Percentiles rank a stretch among this genome's conserved stretches.
Evolutionary conservation across 2,888 invertebrate species (phyloP).

Genomic region (Erebia palarica): DNA sequence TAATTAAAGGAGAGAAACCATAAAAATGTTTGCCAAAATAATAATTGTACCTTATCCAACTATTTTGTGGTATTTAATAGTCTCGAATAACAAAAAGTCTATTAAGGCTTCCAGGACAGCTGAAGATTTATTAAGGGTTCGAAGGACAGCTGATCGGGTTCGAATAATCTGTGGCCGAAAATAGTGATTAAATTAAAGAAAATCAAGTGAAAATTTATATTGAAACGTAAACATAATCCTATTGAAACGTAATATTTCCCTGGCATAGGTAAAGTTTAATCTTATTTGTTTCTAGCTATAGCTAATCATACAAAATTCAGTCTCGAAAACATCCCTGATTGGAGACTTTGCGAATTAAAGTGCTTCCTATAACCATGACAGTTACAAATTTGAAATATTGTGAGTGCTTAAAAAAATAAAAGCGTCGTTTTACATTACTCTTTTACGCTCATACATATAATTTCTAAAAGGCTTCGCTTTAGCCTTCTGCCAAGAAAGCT

Average conservation of each 20-base stretch:
- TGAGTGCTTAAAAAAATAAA: not conserved
- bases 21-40: not conserved
- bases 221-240: not conserved
- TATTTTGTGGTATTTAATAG: not conserved
- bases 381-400: not conserved
- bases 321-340: not conserved
- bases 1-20: not conserved
- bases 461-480: constrained; percentile 1
- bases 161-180: not conserved
- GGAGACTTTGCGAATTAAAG: not conserved
- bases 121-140: not conserved
- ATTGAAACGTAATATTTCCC: not conserved
- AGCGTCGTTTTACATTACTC: not conserved
- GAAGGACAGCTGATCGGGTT: not conserved
- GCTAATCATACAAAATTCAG: not conserved
- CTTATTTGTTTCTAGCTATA: not conserved
- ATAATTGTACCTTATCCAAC: not conserved
- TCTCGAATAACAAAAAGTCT: not conserved
- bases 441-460: constrained; percentile 6
- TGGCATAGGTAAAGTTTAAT: not conserved
- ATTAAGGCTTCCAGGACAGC: not conserved
- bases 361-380: not conserved
- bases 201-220: not conserved
- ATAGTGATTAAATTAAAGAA: not conserved
- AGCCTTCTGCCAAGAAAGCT: constrained; percentile 10